Evolutionary conservation across 2,113 vertebrate genomes (phyloP), one percentile per base, ranked within the genome.

Genomic region (Colistium nudipinnis): DNA sequence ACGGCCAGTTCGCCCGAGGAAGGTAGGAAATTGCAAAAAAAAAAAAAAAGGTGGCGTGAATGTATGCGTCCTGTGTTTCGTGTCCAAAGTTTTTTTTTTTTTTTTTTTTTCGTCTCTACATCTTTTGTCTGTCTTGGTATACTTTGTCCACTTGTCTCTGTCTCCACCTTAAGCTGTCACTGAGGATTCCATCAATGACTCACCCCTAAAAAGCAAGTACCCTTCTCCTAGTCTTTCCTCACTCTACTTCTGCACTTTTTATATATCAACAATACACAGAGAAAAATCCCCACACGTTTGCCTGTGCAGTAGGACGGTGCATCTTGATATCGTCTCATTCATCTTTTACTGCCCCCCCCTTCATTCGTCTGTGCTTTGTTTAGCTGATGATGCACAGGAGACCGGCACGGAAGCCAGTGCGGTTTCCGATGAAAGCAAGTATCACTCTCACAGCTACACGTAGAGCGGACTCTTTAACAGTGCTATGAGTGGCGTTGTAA

Each of bases 401-500:
- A 62, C 73, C 43, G 83, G 62, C 60, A 74, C 82, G 30, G 81
- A 85, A 71, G 84, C 84, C 20, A 82, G 72, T 80, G 88, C 90
- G 70, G 73, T 82, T 86, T 86, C 88, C 62, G 84, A 88, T 48
- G 88, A 92, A 93, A 92, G 92, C 91, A 93, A 93, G 91, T 93
- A 92, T 84, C 84, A 62, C 53, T 57, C 20, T 68, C 30, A 35
- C 25, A 16, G 59, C 28, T 49, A 47, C 24, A 44, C 28, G n/a
- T 65, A 36, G 20, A 45, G 7, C 59, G 48, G 49, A 3, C 16
- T 4, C 65, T 62, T 61, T 70, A 65, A 68, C 69, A 41, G 59
- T 80, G 65, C 74, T 67, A 19, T 61, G 55, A 73, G 78, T 78
- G 19, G 69, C 62, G 69, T 77, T 77, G 55, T 48, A 31, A 51